Conservation (phyloP, 2,113 vertebrate species). For the Platysternon megacephalum region DNA sequence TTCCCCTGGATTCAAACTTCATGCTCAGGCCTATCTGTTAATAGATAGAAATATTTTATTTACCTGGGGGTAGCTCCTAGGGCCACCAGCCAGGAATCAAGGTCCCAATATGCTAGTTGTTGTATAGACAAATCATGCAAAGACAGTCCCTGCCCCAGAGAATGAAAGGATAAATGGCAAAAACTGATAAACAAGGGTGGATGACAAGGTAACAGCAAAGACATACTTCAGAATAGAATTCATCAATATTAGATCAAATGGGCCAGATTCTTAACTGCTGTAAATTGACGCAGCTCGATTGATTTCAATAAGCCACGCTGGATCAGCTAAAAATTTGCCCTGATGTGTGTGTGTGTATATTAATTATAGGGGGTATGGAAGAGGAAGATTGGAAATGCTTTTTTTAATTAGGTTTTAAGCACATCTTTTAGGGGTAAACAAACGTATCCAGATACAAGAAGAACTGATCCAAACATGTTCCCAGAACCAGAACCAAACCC, state of each 20-base stretch:
- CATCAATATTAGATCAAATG: background rate
- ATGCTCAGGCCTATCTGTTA: background rate
- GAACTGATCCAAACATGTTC: background rate
- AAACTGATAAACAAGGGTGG: background rate
- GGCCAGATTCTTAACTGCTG: background rate
- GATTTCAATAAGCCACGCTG: background rate
- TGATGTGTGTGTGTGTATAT: background rate
- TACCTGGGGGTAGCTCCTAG: background rate
- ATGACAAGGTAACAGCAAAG: background rate
- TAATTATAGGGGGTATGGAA: background rate
- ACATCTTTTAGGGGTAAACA: background rate
- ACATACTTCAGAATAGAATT: background rate
- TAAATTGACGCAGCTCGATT: background rate
- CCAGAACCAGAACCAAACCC: background rate
- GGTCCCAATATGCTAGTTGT: background rate
- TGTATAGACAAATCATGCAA: background rate
- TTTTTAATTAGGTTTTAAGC: background rate
- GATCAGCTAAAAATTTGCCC: background rate
- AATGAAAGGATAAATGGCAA: too few species aligned
- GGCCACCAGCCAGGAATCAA: background rate
- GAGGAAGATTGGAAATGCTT: background rate
- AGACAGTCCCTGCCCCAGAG: background rate
- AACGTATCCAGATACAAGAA: background rate
- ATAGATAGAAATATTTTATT: background rate
- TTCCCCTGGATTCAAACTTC: background rate